A percentile compares a stretch with the other conserved stretches of the same genome.
Evolutionary conservation across 1,140 invertebrate species (phyloP).

Genomic region (Hylaeus anthracinus): DNA sequence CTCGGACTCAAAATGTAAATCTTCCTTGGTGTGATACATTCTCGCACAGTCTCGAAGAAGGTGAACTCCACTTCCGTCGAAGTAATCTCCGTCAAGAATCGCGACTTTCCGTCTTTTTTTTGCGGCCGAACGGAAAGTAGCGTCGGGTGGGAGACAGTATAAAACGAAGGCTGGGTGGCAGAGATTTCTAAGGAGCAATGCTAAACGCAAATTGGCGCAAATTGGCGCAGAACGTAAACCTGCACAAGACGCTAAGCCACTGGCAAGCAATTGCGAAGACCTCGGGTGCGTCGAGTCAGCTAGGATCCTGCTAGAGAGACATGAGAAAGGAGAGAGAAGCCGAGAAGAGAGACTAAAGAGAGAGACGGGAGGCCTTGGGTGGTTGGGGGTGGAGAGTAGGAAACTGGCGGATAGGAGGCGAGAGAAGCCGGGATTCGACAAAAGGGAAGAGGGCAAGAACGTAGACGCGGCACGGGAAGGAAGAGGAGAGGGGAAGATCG

Average conservation of each 20-base stretch:
- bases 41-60: no score
- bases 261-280: constrained; percentile 79
- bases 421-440: constrained; percentile 36
- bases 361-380: constrained; percentile 5
- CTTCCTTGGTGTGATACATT: no score
- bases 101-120: no score
- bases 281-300: constrained; percentile 72
- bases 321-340: constrained; percentile 4
- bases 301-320: constrained; percentile 30
- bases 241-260: constrained; percentile 77
- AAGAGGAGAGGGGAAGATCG: constrained; percentile 63
- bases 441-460: constrained; percentile 35
- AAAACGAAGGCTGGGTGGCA: constrained; percentile 38
- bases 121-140: neutral
- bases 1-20: no score
- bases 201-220: constrained; percentile 78
- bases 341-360: constrained; percentile 10
- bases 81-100: no score
- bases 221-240: constrained; percentile 73
- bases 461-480: constrained; percentile 11
- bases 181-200: constrained; percentile 77
- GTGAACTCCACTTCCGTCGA: no score
- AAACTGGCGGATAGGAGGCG: constrained; percentile 12
- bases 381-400: constrained; percentile 22
- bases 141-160: constrained; percentile 6